A percentile compares a stretch with the other conserved stretches of the same genome.
phyloP scores from a whole-genome alignment of 2,797 vertebrate genomes.

The Rhinophrynus dorsalis region DNA sequence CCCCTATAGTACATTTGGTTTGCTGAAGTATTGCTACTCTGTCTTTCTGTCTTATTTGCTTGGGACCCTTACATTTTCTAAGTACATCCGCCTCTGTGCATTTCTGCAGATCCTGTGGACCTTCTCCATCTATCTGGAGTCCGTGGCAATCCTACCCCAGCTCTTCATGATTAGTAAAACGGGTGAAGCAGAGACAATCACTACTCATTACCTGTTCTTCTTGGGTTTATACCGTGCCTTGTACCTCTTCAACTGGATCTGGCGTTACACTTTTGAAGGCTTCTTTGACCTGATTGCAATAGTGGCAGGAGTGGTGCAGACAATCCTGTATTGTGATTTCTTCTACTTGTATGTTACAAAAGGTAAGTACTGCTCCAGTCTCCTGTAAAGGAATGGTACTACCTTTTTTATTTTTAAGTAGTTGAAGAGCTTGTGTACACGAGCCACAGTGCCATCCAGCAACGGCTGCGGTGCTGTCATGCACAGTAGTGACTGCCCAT shows the following conservation, averaged over 20 bases:
- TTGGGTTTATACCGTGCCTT: conserved; percentile 92
- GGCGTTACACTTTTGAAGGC: conserved; percentile 96
- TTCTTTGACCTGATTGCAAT: conserved; percentile 98
- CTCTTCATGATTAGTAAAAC: conserved; percentile 99
- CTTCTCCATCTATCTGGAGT: conserved; percentile 96
- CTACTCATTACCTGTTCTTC: conserved; percentile 97
- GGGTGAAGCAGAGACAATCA: conserved; percentile 96
- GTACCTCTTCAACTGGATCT: conserved; percentile 97
- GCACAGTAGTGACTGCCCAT: no score
- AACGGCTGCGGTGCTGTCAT: no score
- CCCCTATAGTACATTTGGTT: no score
- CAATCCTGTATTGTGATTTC: conserved; percentile 97
- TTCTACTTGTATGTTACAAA: conserved; percentile 98
- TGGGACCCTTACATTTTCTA: no score
- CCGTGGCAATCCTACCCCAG: conserved; percentile 92
- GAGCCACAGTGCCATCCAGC: no score
- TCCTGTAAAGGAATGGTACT: no score
- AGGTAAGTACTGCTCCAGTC: no score
- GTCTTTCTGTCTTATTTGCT: no score
- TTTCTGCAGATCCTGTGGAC: conserved; percentile 89
- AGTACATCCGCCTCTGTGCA: not conserved
- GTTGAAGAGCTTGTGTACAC: no score
- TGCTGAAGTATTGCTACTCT: no score
- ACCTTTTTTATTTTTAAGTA: no score
- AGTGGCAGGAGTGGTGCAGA: conserved; percentile 94